phyloP scores from a whole-genome alignment of 1,140 invertebrate species.

The Eulimnadia texana region DNA sequence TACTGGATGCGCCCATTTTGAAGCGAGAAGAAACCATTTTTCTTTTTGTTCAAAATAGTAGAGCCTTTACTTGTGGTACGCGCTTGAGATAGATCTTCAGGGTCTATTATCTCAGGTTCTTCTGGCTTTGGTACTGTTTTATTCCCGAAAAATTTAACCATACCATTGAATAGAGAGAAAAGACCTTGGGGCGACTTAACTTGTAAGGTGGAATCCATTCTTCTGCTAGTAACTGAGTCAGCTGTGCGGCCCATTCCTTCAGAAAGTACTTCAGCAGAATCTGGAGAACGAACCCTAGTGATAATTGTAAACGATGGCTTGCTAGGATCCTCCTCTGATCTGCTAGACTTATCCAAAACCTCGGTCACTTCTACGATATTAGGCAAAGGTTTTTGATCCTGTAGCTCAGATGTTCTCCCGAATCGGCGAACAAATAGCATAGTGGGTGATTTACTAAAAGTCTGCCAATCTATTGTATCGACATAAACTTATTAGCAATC shows the following conservation, averaged over 20 bases:
- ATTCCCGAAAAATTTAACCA: neutral
- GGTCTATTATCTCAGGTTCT: neutral
- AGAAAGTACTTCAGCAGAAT: neutral
- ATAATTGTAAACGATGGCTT: neutral
- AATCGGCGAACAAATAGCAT: neutral
- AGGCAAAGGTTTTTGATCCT: neutral
- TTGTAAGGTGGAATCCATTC: neutral
- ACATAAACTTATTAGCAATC: neutral
- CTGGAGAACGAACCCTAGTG: neutral
- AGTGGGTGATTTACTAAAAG: neutral
- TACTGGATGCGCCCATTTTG: neutral
- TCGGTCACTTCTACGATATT: neutral
- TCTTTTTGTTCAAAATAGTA: neutral
- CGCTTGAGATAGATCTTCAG: neutral
- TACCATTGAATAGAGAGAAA: neutral
- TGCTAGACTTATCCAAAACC: neutral
- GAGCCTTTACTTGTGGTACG: neutral
- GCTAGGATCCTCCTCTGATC: neutral
- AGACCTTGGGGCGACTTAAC: neutral
- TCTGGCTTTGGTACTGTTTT: neutral
- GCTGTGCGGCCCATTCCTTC: neutral
- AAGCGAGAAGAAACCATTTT: neutral
- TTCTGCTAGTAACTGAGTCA: neutral
- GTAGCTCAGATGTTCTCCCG: neutral
- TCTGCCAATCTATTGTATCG: neutral